Evolutionary conservation across 2,888 invertebrate genomes (phyloP), one percentile per base, ranked within the genome.

Genomic region (Parelbella ahira): DNA sequence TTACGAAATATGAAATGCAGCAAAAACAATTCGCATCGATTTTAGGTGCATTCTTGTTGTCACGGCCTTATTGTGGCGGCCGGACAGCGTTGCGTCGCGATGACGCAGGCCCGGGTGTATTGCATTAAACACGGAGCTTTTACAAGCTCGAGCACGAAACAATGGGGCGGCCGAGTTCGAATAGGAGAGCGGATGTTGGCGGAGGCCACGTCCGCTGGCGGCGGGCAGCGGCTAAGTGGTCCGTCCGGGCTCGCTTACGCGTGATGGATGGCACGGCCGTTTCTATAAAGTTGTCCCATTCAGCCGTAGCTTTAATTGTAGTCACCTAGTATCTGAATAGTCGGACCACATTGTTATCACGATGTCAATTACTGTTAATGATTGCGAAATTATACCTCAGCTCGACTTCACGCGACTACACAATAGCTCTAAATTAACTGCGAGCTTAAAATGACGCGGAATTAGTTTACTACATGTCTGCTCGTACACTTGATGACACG

Each of bases 211-310:
- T 27, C 25, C 61, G 57, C 15, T 19, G 8, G 15, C 18, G 18
- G 54, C 70, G 68, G 74, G 66, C 77, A 68, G 69, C 68, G 69
- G 76, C 71, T 79, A 81, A 81, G 80, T 81, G 77, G 68, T 69
- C 73, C 74, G 74, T 80, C 79, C 71, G 50, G 48, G 67, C 66
- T 66, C 67, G 68, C 72, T 67, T 69, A 62, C 70, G 62, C 60
- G 72, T 80, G 80, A 79, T 79, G 77, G 79, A 80, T 80, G 64
- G 70, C 67, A 51, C 65, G 59, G 53, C 68, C 63, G 64, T 53
- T 55, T 49, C 58, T 56, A 53, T 51, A 53, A 52, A 56, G 51
- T 53, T 46, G 48, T 44, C 54, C 54, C 45, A 47, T 56, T 56
- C 51, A 50, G 47, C 45, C 44, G 30, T 41, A 34, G 45, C 45